Conservation (phyloP, 2,797 vertebrate genomes). For the Columba guinea region DNA sequence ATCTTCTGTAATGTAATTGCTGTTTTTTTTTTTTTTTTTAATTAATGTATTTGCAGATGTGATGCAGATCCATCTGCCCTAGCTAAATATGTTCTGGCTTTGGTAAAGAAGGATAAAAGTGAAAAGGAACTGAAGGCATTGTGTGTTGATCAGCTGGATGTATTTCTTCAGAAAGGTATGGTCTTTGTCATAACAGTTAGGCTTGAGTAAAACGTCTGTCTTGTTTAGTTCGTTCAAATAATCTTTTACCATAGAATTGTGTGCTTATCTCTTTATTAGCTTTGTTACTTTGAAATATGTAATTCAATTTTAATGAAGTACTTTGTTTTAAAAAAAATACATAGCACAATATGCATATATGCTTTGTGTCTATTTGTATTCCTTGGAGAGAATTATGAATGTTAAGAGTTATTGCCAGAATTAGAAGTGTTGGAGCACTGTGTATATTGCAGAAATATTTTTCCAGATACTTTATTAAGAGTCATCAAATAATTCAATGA, state of each 20-base stretch:
- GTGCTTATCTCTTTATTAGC: background rate
- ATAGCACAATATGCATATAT: background rate
- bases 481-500: background rate
- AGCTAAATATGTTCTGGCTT: slow-evolving; percentile 97
- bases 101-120: slow-evolving; percentile 99
- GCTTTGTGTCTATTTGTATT: background rate
- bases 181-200: background rate
- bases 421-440: background rate
- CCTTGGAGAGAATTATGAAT: background rate
- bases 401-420: background rate
- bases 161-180: slow-evolving; percentile 98
- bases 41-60: slow-evolving; percentile 81
- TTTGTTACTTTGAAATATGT: background rate
- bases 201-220: background rate
- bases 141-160: slow-evolving; percentile 98
- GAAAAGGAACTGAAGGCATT: slow-evolving; percentile 96
- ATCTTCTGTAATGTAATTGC: background rate
- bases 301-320: background rate
- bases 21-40: background rate
- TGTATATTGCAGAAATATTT: background rate
- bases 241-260: background rate
- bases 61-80: slow-evolving; percentile 98
- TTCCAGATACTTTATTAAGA: background rate
- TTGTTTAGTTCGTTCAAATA: background rate
- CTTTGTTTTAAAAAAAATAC: background rate